Conservation (phyloP, 2,888 invertebrate species). For the Corythucha ciliata region DNA sequence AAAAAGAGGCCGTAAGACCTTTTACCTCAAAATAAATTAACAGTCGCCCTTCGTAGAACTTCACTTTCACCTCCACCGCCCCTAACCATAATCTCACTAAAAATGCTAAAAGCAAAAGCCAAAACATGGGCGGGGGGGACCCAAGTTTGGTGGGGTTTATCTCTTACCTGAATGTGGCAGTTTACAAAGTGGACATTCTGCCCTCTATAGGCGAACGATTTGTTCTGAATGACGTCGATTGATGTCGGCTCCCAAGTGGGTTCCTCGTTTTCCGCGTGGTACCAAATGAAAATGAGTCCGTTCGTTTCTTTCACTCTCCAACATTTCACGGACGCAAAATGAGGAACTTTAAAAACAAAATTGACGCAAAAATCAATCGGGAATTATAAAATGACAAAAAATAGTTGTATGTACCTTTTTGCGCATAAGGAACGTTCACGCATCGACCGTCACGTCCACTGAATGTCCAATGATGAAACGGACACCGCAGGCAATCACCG, state of each 20-base stretch:
- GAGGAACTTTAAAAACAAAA: too few relatives aligned
- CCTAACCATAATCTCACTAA: too few relatives aligned
- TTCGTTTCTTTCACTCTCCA: slow-evolving; percentile 64
- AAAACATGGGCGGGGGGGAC: too few relatives aligned
- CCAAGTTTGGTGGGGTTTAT: too few relatives aligned
- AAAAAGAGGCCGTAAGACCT: too few relatives aligned
- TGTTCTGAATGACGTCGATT: slow-evolving; percentile 47
- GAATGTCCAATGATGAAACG: slow-evolving; percentile 83
- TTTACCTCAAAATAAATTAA: too few relatives aligned
- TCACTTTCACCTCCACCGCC: too few relatives aligned
- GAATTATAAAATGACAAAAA: too few relatives aligned
- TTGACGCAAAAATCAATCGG: too few relatives aligned
- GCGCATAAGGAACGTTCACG: slow-evolving; percentile 60
- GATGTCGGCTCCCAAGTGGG: slow-evolving; percentile 59
- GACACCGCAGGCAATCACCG: slow-evolving; percentile 74
- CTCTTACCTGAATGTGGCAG: slow-evolving; percentile 62
- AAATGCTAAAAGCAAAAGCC: too few relatives aligned
- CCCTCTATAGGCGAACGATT: slow-evolving; percentile 58
- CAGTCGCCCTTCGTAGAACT: too few relatives aligned
- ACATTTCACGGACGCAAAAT: slow-evolving; percentile 55
- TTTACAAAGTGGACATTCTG: slow-evolving; percentile 67
- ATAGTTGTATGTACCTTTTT: too few relatives aligned
- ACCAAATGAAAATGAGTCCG: slow-evolving; percentile 73
- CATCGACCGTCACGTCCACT: slow-evolving; percentile 64
- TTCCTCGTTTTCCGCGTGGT: slow-evolving; percentile 59